These are phyloP conservation scores for Acomys russatus DNA, from an alignment of 2,797 vertebrate species.

Conservation along the genomic window DNA sequence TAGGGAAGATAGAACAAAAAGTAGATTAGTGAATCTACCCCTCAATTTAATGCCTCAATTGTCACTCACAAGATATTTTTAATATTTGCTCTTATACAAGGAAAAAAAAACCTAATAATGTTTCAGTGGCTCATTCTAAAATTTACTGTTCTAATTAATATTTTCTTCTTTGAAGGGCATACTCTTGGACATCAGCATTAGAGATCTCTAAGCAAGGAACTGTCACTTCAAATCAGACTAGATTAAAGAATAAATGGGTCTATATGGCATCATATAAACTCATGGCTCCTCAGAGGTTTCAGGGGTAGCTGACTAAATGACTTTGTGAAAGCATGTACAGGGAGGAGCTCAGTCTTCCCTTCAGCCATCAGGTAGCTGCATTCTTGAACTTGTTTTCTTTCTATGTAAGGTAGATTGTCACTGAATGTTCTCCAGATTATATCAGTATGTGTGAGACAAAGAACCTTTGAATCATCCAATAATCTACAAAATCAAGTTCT, in stretches of 20 bases:
- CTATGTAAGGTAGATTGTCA: background rate
- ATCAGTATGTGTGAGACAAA: background rate
- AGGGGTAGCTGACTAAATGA: background rate
- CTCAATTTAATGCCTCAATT: no score
- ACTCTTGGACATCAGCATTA: background rate
- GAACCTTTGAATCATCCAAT: background rate
- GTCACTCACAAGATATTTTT: no score
- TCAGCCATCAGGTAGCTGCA: background rate
- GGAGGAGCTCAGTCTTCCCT: rapidly evolving
- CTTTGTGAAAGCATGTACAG: background rate
- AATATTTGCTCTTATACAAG: background rate
- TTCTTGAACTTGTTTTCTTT: background rate
- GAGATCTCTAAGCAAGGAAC: background rate
- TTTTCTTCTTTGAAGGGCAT: background rate
- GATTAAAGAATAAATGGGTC: background rate
- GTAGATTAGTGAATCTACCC: no score
- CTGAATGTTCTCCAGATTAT: background rate
- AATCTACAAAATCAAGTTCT: background rate
- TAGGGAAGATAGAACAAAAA: no score
- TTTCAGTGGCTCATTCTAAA: background rate
- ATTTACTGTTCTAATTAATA: background rate
- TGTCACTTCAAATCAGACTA: background rate
- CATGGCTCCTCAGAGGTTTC: background rate
- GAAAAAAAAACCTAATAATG: background rate
- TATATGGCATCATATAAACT: background rate